Conservation (phyloP, 92 coral and sea anemone genomes). For the Muricea muricata region DNA sequence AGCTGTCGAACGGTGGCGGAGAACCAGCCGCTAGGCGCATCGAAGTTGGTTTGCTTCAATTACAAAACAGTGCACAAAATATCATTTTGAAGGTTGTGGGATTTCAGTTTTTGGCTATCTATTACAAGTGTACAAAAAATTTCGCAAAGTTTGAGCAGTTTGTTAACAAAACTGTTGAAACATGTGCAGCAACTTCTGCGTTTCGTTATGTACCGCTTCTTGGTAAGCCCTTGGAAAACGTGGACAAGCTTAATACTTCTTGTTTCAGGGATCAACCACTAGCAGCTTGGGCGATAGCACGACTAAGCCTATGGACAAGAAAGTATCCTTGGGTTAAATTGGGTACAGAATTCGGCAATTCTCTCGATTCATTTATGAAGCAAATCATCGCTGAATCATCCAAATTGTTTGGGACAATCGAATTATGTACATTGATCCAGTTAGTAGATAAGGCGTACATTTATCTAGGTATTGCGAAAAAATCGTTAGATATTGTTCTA, state of each 20-base stretch:
- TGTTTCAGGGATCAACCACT: neutral
- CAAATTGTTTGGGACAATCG: neutral
- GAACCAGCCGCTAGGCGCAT: neutral
- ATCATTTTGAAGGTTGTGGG: neutral
- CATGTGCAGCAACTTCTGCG: neutral
- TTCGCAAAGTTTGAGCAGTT: neutral
- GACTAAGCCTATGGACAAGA: slow-evolving; percentile 1
- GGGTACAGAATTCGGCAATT: neutral
- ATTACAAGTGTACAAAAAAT: slow-evolving; percentile 8
- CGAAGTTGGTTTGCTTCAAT: neutral
- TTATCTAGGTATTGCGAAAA: too few relatives aligned
- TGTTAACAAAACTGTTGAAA: neutral
- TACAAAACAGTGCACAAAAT: neutral
- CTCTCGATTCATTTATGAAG: neutral
- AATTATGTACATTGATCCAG: neutral
- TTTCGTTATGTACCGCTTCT: neutral
- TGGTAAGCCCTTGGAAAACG: neutral
- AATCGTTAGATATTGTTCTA: neutral
- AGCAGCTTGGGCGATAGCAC: neutral
- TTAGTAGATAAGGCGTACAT: neutral
- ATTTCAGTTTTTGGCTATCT: neutral
- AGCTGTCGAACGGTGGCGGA: neutral
- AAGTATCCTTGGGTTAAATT: neutral
- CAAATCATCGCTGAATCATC: neutral
- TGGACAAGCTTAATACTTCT: neutral